Base-by-base conservation (phyloP, 2,888 invertebrate species). In the Metopia argyrocephala region DNA sequence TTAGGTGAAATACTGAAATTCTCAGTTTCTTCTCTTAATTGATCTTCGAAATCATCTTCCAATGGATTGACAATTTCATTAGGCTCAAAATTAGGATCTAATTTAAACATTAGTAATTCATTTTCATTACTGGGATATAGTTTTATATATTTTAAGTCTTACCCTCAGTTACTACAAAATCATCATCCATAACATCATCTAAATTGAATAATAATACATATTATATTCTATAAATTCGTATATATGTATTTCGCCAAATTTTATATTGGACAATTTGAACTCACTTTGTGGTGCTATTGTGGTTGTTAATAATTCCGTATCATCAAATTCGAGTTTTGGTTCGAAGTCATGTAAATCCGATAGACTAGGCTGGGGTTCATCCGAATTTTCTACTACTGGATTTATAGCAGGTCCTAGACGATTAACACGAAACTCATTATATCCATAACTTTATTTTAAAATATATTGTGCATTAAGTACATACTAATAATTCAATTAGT, bases 271-370 rank as follows among this genome's bases (percentile, higher is more conserved):
- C 7, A 20, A 54, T 46, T 1, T 54, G 3, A 38, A 84, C 91
- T 93, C 92, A 95, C 96, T 94, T 89, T 94, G 92, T 84, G 94
- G 92, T 64, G 94, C 92, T 28, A 78, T 70, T 21, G 78, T 78
- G 75, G 94, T 92, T 86, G 94, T 93, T 86, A 93, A 93, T 76
- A 97, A 91, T 91, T 98, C 98, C 15, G 97, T 96, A 91, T 98
- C 98, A 92, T 98, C 98, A 92, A 98, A 85, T 78, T 85, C 85
- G 20, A 85, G 69, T 80, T 85, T 84, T 23, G 85, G 85, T 56
- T 98, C 98, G 90, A 97, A 96, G 91, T 97, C 97, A 89, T 97
- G 96, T 89, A 94, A 95, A 91, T 97, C 97, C 38, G 97, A 97
- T 78, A 97, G 92, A 90, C 97, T 97, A 66, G 96, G 96, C 89